Evolutionary conservation across 2,888 invertebrate species (phyloP), one percentile per base, ranked within the genome.

Genomic region (Diarsia rubi): DNA sequence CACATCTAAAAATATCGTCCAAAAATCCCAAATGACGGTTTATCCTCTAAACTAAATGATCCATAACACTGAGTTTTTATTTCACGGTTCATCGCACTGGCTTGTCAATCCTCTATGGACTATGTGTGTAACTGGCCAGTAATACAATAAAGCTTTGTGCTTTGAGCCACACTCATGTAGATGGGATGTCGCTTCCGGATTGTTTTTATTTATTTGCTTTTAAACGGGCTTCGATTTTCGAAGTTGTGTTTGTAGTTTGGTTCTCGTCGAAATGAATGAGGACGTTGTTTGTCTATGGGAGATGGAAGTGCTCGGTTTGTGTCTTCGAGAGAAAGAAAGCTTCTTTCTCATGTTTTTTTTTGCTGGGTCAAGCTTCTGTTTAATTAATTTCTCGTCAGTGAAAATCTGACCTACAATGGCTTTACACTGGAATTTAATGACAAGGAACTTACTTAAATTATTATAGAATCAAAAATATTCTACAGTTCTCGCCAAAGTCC

Each of bases 131-230:
- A 66, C 78, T 65, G 80, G 77, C 82, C 76, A 59, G 57, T 42
- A 31, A 57, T 67, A 86, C 84, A 86, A 87, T 68, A 75, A 73
- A 8, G 64, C 86, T 82, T 87, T 86, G 76, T 86, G n/a, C n/a
- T n/a, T n/a, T n/a, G 76, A 84, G 19, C 65, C 63, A 84, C 80
- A 86, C n/a, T n/a, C 83, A 86, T 83, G 83, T 82, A 71, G 59
- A 65, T 54, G 52, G 57, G 45, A 63, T 45, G 60, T 68, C 63
- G 66, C 73, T 87, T 86, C 86, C 87, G 87, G 80, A 77, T 66
- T 5, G 54, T 1, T 45, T 59, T 67, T 65, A 44, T 45, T 73
- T 70, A 69, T 57, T 54, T 49, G 37, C 31, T 80, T 80, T 82
- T 59, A 66, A 66, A 66, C 16, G n/a, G n/a, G 69, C 45, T 63